Evolutionary conservation across 2,797 vertebrate genomes (phyloP), one percentile per base, ranked within the genome.

Genomic region (Graptemys geographica): DNA sequence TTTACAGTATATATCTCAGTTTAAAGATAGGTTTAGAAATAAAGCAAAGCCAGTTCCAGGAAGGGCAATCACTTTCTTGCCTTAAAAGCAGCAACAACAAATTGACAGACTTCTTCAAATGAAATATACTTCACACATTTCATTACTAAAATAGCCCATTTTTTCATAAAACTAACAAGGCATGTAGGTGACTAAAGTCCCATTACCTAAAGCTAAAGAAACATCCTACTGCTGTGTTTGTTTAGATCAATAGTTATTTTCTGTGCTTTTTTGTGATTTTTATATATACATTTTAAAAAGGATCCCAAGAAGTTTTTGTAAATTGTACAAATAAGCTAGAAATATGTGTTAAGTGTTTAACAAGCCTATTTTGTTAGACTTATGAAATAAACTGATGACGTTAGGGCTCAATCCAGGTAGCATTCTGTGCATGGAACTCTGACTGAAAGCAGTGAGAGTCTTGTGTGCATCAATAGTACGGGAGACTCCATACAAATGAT

Each of bases 41-140:
- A 97, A 97, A 96, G 27, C 62, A 89, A 84, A 89, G 80, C 41
- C 33, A 93, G 12, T 92, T 87, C 90, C 87, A 91, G 86, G 37
- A 97, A 95, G 80, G 83, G 90, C 94, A 97, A 96, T 47, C 23
- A 90, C 65, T 89, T 95, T 94, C 74, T 96, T 96, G 81, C 76
- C 96, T 91, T 91, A 97, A 97, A 97, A 96, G 37, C 74, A 97
- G 88, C 96, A 95, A 88, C 11, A 95, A 81, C 11, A 95, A 79
- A 87, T 53, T 94, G 84, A 94, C 27, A 83, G 87, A 93, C 76
- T 94, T 90, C 28, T 89, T 93, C 37, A 96, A 97, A 97, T 95
- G 15, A 97, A 96, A 74, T 88, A 90, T 87, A 88, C 79, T 82
- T 89, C 79, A 97, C 86, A 96, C 81, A 94, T 90, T 91, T 92